Conservation (phyloP, 2,113 vertebrate species). For the Casuarius casuarius region DNA sequence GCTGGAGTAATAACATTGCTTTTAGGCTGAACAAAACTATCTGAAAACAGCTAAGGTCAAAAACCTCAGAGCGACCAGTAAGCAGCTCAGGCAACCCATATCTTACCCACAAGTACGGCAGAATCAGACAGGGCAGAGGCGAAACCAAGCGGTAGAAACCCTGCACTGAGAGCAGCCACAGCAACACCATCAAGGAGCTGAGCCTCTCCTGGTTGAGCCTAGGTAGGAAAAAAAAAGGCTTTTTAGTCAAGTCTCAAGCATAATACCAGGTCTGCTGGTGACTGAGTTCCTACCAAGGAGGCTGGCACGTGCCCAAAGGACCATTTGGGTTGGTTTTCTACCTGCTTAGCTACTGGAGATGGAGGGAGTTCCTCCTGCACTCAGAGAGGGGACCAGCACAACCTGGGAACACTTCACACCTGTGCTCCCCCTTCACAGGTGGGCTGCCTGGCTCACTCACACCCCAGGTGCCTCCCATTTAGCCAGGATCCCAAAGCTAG, state of each 20-base stretch:
- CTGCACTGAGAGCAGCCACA: neutral
- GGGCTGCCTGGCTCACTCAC: neutral
- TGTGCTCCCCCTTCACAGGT: neutral
- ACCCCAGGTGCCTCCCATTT: neutral
- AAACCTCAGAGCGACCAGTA: neutral
- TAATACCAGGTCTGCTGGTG: neutral
- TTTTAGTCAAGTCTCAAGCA: neutral
- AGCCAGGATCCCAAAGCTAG: neutral
- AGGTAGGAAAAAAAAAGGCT: neutral
- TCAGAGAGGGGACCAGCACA: neutral
- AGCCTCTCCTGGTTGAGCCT: too few species aligned
- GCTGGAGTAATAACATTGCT: neutral
- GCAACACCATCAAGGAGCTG: neutral
- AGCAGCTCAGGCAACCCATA: rapidly evolving
- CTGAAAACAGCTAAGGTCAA: neutral
- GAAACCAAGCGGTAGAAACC: rapidly evolving
- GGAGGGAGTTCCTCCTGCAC: rapidly evolving
- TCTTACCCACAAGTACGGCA: rapidly evolving
- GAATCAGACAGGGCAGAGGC: neutral
- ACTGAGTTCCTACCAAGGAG: neutral
- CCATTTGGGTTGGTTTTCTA: too few species aligned
- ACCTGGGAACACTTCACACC: rapidly evolving
- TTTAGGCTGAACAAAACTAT: neutral
- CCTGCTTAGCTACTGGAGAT: neutral
- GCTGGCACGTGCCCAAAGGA: rapidly evolving